Percentiles rank a stretch among this genome's conserved stretches.
Conservation (phyloP, 2,888 invertebrate species). For the Cerceris ruficornis region DNA sequence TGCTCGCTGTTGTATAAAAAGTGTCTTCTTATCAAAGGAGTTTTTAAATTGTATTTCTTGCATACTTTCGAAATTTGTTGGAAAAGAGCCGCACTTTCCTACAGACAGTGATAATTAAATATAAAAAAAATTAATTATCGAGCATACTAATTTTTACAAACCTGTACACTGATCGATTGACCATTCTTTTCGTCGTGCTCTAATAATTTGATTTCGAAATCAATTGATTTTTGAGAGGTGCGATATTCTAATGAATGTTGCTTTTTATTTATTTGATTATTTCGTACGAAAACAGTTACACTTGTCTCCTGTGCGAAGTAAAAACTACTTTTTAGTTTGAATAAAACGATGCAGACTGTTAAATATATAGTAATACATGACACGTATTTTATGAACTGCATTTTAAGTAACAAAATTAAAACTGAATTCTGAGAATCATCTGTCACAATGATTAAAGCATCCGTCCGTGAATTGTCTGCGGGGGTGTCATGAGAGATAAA, state of each 20-base stretch:
- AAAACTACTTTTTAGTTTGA: conserved; percentile 25
- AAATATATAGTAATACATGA: conserved; percentile 55
- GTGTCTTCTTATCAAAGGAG: conserved; percentile 65
- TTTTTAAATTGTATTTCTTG: conserved; percentile 72
- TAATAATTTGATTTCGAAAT: conserved; percentile 40
- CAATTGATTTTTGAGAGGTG: conserved; percentile 17
- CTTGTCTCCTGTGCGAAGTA: neutral
- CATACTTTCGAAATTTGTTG: conserved; percentile 70
- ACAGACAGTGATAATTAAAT: conserved; percentile 2
- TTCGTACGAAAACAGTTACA: conserved; percentile 8
- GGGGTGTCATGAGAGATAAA: conserved; percentile 46
- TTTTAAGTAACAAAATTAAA: conserved; percentile 58
- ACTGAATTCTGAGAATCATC: conserved; percentile 23
- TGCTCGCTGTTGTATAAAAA: conserved; percentile 73
- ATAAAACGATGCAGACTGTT: conserved; percentile 36
- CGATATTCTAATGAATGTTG: neutral
- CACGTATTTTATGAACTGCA: conserved; percentile 60
- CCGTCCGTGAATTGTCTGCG: conserved; percentile 34
- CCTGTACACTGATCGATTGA: conserved; percentile 45
- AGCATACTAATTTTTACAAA: neutral
- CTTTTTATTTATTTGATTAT: conserved; percentile 15
- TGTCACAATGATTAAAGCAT: conserved; percentile 33
- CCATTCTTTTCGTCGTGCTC: conserved; percentile 31
- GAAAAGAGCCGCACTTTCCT: conserved; percentile 59
- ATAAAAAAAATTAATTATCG: neutral